These are phyloP conservation scores for Hydrolagus colliei DNA, from an alignment of 2,797 vertebrate species.

Conservation along the genomic window DNA sequence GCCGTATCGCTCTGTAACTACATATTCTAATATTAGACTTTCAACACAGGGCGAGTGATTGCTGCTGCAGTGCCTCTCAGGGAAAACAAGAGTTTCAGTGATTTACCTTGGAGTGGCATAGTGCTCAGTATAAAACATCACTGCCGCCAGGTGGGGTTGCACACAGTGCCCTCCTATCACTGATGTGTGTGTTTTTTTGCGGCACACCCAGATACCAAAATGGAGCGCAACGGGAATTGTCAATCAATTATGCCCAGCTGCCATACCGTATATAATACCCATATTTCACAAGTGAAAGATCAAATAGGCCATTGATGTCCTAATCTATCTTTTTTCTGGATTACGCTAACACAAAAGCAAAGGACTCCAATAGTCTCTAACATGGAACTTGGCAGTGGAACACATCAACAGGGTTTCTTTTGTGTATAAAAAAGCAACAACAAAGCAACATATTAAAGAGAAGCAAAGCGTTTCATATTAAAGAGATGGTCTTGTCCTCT, in stretches of 20 bases:
- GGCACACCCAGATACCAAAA: neutral
- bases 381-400: neutral
- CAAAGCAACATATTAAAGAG: neutral
- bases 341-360: neutral
- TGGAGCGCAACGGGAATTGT: neutral
- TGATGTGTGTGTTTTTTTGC: neutral
- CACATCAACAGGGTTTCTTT: neutral
- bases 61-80: neutral
- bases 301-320: neutral
- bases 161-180: neutral
- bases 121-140: neutral
- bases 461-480: no score
- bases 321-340: neutral
- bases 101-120: neutral
- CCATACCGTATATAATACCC: neutral
- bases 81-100: neutral
- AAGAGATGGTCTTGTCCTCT: no score
- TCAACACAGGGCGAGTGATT: no score
- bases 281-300: neutral
- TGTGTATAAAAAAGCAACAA: neutral
- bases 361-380: neutral
- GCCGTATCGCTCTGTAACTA: no score
- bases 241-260: neutral
- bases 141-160: neutral
- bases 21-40: no score